phyloP scores from a whole-genome alignment of 2,888 invertebrate species.

The Coelogynopora nodosa region DNA sequence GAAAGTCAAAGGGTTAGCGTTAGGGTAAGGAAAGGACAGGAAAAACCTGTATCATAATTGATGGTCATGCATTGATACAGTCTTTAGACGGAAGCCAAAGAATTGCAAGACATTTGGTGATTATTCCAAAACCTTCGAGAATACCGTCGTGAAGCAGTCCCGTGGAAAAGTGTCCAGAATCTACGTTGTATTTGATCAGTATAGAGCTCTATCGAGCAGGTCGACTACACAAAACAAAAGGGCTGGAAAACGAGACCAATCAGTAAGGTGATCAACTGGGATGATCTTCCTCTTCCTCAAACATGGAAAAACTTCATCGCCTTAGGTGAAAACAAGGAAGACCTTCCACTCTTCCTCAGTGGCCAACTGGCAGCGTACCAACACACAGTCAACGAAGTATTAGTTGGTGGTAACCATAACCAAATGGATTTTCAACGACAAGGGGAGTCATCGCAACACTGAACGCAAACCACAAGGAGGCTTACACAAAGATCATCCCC shows the following conservation, averaged over 20 bases:
- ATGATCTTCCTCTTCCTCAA: constrained; percentile 45
- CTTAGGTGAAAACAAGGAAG: constrained; percentile 44
- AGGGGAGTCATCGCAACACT: background rate
- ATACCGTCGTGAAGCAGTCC: constrained; percentile 37
- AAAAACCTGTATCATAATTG: constrained; percentile 13
- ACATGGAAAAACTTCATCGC: constrained; percentile 45
- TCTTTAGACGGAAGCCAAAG: constrained; percentile 42
- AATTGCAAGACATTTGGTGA: constrained; percentile 44
- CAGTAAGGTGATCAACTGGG: background rate
- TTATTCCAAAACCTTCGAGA: constrained; percentile 40
- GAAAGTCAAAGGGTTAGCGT: background rate
- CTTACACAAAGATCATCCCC: constrained; percentile 31
- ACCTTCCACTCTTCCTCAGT: constrained; percentile 41
- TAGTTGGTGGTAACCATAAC: background rate
- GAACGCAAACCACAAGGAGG: constrained; percentile 41
- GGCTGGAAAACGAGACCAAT: constrained; percentile 26
- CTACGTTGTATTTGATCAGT: constrained; percentile 46
- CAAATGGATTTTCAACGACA: constrained; percentile 33
- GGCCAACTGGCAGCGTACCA: constrained; percentile 1
- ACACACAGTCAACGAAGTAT: constrained; percentile 2
- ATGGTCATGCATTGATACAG: constrained; percentile 46
- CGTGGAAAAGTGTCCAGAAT: constrained; percentile 12
- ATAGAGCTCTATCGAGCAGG: constrained; percentile 41
- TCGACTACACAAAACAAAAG: constrained; percentile 39
- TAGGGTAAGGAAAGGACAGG: background rate